These are phyloP conservation scores for Microtus ochrogaster DNA, from an alignment of 2,113 vertebrate species.

Conservation along the genomic window DNA sequence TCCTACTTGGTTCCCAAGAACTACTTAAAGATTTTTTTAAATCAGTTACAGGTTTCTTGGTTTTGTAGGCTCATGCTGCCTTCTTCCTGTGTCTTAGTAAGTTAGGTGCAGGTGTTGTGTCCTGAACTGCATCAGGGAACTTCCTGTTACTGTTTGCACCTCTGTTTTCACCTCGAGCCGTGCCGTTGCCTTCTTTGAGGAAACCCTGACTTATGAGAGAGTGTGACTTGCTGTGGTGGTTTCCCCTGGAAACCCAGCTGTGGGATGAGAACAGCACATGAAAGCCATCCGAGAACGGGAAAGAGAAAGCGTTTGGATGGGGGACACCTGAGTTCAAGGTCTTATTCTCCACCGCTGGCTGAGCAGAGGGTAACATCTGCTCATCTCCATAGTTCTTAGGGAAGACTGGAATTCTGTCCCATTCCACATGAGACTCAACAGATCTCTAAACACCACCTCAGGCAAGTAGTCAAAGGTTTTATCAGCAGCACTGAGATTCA, in stretches of 20 bases:
- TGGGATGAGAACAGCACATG: background rate
- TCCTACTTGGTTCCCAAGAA: conserved; percentile 11
- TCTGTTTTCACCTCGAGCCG: conserved; percentile 25
- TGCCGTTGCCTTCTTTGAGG: background rate
- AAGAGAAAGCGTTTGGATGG: background rate
- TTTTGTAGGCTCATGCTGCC: conserved; percentile 5
- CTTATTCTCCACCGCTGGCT: background rate
- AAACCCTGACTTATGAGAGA: background rate
- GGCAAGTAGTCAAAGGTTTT: background rate
- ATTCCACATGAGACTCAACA: background rate
- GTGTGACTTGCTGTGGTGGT: conserved; percentile 28
- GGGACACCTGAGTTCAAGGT: background rate
- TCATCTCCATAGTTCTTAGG: background rate
- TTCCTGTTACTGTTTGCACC: background rate
- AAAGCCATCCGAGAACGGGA: background rate
- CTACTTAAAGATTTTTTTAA: background rate
- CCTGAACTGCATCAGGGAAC: background rate
- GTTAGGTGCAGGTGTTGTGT: background rate
- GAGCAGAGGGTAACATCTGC: background rate
- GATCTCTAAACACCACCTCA: background rate
- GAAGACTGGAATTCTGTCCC: conserved; percentile 15
- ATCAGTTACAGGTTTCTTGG: background rate
- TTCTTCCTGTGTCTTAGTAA: background rate
- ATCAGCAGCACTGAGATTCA: background rate
- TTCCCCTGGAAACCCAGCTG: conserved; percentile 3